A percentile compares a stretch with the other conserved stretches of the same genome.
Conservation (phyloP, 2,888 invertebrate genomes). For the Drosophila meridionalis region DNA sequence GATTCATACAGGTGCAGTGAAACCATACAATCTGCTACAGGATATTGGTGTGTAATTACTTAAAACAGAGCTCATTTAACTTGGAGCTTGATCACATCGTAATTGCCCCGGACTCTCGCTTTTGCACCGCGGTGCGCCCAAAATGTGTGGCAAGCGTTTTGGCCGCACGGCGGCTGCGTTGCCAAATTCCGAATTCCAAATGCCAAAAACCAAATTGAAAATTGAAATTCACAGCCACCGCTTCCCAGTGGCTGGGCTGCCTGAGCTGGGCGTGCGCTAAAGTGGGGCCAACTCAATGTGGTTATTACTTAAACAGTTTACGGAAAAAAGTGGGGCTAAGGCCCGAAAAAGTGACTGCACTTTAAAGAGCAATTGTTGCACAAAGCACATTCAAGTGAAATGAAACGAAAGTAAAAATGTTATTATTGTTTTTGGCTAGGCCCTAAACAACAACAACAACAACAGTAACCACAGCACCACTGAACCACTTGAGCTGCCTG, state of each 20-base stretch:
- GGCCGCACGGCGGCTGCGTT: neutral
- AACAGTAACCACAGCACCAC: constrained; percentile 5
- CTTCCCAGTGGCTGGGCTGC: constrained; percentile 39
- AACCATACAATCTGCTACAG: neutral
- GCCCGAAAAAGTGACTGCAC: constrained; percentile 50
- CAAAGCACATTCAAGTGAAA: constrained; percentile 56
- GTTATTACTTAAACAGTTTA: constrained; percentile 53
- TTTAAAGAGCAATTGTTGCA: constrained; percentile 30
- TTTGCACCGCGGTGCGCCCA: constrained; percentile 52
- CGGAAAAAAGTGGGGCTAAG: constrained; percentile 8
- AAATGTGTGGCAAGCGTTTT: constrained; percentile 32
- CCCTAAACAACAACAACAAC: constrained; percentile 42
- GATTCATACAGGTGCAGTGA: neutral
- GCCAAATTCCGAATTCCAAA: constrained; percentile 9
- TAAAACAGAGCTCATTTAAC: neutral
- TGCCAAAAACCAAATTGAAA: constrained; percentile 34
- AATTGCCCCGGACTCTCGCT: constrained; percentile 4
- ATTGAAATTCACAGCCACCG: constrained; percentile 28
- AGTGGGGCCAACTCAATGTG: constrained; percentile 46
- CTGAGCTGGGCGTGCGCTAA: constrained; percentile 12
- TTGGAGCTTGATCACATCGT: neutral
- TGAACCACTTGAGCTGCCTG: constrained; percentile 31
- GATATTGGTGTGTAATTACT: neutral
- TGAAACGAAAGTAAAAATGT: constrained; percentile 71
- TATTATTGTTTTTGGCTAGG: constrained; percentile 7